Evolutionary conservation across 2,113 vertebrate species (phyloP).

Genomic region (Dolichotis patagonum): DNA sequence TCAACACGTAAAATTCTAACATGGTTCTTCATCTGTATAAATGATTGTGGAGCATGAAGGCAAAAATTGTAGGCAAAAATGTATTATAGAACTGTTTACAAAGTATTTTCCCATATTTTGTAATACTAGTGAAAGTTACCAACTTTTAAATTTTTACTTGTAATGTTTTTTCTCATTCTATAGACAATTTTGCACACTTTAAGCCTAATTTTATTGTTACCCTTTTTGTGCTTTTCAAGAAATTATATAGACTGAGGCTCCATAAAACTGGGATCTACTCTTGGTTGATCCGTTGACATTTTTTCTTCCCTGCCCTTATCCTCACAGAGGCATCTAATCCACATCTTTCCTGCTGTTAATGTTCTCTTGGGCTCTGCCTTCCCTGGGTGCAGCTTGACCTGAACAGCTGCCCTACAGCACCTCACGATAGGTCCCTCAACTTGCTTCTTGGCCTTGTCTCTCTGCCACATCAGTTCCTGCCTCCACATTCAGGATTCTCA

Average conservation of each 20-base stretch:
- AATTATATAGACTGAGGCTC: neutral
- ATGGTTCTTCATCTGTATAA: neutral
- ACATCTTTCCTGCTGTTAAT: neutral
- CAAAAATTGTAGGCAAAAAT: neutral
- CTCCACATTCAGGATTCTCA: neutral
- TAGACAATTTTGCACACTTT: neutral
- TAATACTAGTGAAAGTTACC: slow-evolving; percentile 1
- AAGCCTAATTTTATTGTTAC: neutral
- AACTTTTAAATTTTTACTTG: neutral
- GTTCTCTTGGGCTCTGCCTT: neutral
- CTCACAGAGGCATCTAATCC: neutral
- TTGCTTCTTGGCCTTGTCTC: neutral
- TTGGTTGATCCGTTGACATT: neutral
- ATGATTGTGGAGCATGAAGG: neutral
- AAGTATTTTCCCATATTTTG: neutral
- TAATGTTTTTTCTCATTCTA: slow-evolving; percentile 29
- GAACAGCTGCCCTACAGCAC: neutral
- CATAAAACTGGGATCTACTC: neutral
- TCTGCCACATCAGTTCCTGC: neutral
- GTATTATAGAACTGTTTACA: neutral
- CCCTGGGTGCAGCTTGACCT: neutral
- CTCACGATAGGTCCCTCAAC: no score
- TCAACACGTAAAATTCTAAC: neutral
- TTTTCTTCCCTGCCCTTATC: neutral
- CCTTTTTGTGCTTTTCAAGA: neutral